These are phyloP conservation scores for Brachylomia viminalis DNA, from an alignment of 2,888 invertebrate genomes.

Conservation along the genomic window DNA sequence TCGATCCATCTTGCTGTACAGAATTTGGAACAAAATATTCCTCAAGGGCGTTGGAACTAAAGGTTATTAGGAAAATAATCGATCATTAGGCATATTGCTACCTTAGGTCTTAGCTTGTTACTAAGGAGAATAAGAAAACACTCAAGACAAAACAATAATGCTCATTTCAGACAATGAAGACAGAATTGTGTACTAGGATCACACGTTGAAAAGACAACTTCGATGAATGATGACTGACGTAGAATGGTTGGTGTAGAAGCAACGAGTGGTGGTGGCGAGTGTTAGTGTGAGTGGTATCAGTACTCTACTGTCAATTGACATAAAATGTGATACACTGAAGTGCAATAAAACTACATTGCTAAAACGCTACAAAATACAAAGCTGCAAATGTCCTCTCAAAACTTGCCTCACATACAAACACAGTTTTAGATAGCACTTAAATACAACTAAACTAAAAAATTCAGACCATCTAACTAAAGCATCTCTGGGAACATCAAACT, in stretches of 20 bases:
- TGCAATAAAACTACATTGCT: neutral
- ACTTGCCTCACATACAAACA: neutral
- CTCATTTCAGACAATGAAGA: neutral
- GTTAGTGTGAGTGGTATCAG: neutral
- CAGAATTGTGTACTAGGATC: neutral
- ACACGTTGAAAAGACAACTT: neutral
- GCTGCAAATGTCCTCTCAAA: slow-evolving; percentile 3
- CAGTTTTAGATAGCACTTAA: too few species aligned
- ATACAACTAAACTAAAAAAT: slow-evolving; percentile 26
- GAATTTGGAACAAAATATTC: slow-evolving; percentile 17
- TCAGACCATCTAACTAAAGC: slow-evolving; percentile 5
- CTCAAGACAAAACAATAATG: neutral
- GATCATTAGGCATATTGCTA: slow-evolving; percentile 16
- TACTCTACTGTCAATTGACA: neutral
- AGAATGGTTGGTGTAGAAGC: neutral
- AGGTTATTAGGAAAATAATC: slow-evolving; percentile 17
- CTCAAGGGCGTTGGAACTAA: neutral
- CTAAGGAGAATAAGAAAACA: neutral
- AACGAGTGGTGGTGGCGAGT: too few species aligned
- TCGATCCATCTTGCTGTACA: slow-evolving; percentile 25
- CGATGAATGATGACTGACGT: too few species aligned
- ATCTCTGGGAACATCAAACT: slow-evolving; percentile 43
- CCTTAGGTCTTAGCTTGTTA: neutral
- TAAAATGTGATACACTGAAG: neutral
- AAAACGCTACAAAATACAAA: neutral